Conservation (phyloP, 1,140 invertebrate species). For the Psilanteris sp. region DNA sequence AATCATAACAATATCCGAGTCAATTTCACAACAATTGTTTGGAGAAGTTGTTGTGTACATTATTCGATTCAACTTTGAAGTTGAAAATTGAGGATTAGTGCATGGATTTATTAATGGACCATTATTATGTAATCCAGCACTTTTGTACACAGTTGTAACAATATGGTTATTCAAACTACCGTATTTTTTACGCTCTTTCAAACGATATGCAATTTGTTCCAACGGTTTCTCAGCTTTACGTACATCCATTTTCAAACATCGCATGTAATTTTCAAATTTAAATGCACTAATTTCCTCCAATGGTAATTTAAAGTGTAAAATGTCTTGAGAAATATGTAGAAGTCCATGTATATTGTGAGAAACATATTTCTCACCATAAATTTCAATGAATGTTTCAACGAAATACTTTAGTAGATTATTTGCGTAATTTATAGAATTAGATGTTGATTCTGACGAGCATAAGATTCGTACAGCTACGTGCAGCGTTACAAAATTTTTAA, state of each 20-base stretch:
- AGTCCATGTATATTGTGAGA: slow-evolving; percentile 19
- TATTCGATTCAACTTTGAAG: not conserved
- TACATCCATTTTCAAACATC: slow-evolving; percentile 2
- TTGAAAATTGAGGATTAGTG: not conserved
- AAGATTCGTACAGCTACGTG: too few species aligned
- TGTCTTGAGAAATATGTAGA: slow-evolving; percentile 9
- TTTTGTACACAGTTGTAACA: too few species aligned
- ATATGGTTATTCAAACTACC: not conserved
- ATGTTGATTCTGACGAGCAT: not conserved
- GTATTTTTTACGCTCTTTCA: not conserved
- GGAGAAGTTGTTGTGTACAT: not conserved
- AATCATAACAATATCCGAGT: slow-evolving; percentile 1
- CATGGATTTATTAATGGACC: not conserved
- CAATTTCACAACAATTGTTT: slow-evolving; percentile 17
- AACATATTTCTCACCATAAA: slow-evolving; percentile 10
- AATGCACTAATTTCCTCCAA: slow-evolving; percentile 15
- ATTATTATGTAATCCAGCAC: not conserved
- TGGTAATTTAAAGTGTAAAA: not conserved
- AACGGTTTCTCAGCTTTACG: slow-evolving; percentile 19
- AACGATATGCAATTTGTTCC: too few species aligned
- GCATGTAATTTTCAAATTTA: slow-evolving; percentile 22
- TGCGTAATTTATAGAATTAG: not conserved
- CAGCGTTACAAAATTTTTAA: too few species aligned
- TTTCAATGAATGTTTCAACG: not conserved
- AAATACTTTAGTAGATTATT: slow-evolving; percentile 6